These are phyloP conservation scores for Mus spretus DNA, from an alignment of 2,797 vertebrate genomes.

Conservation along the genomic window DNA sequence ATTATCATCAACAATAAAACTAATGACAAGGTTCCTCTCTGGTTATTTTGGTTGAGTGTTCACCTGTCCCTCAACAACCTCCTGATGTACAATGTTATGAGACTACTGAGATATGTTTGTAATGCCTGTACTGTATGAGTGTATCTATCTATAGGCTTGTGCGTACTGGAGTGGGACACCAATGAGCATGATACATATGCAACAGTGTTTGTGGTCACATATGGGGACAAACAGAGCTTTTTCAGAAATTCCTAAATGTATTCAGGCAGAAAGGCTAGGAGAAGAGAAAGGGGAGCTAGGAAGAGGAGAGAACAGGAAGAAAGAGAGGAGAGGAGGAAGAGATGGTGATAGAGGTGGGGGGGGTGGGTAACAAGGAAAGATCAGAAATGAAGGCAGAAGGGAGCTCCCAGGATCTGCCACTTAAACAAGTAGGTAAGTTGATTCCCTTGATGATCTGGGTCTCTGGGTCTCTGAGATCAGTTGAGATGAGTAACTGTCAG, in stretches of 20 bases:
- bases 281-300: background rate
- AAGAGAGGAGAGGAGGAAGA: background rate
- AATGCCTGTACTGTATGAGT: background rate
- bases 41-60: slow-evolving; percentile 34
- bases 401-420: background rate
- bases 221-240: background rate
- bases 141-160: background rate
- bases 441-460: background rate
- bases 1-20: slow-evolving; percentile 62
- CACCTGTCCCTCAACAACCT: slow-evolving; percentile 6
- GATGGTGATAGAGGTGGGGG: background rate
- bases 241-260: background rate
- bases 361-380: background rate
- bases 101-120: background rate
- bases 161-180: too few species aligned
- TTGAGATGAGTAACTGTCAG: slow-evolving; percentile 5
- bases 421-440: background rate
- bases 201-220: background rate
- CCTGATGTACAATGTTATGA: background rate
- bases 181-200: background rate
- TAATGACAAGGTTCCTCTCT: slow-evolving; percentile 52
- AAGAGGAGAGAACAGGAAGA: background rate
- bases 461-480: background rate
- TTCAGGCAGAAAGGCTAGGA: background rate
- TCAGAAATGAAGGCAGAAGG: background rate